Conservation (phyloP, 1,140 invertebrate genomes). For the Notospermus geniculatus region DNA sequence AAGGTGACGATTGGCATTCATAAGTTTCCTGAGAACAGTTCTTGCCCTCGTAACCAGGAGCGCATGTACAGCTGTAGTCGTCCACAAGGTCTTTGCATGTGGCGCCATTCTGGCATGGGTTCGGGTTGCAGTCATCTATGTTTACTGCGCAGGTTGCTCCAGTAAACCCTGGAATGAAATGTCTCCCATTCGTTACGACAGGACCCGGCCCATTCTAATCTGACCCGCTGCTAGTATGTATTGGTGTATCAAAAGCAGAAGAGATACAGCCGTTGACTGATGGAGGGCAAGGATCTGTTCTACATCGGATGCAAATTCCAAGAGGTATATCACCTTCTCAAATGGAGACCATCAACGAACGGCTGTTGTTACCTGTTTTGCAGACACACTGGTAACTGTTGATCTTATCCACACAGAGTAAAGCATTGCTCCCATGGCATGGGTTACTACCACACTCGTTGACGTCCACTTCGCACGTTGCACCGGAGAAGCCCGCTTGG, state of each 20-base stretch:
- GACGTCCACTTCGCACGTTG: conserved; percentile 20
- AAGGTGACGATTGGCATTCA: conserved; percentile 16
- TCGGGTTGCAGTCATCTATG: conserved; percentile 28
- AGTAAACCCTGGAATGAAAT: conserved; percentile 70
- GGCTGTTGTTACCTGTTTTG: no score
- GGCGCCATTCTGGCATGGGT: conserved; percentile 54
- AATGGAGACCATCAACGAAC: no score
- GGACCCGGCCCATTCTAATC: no score
- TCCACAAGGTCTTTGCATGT: conserved; percentile 80
- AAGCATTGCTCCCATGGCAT: conserved; percentile 52
- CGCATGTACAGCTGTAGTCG: conserved; percentile 60
- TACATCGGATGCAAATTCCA: no score
- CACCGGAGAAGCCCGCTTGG: conserved; percentile 13
- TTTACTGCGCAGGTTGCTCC: conserved; percentile 36
- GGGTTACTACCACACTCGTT: conserved; percentile 30
- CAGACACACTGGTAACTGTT: no score
- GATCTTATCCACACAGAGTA: no score
- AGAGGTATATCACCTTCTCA: no score
- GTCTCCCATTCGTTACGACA: no score
- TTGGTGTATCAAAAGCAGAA: no score
- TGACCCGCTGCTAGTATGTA: no score
- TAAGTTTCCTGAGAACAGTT: neutral
- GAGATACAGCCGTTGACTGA: no score
- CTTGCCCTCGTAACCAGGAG: conserved; percentile 3
- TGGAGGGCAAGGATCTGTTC: no score